These are phyloP conservation scores for Helleia helle DNA, from an alignment of 2,888 invertebrate genomes.

Conservation along the genomic window DNA sequence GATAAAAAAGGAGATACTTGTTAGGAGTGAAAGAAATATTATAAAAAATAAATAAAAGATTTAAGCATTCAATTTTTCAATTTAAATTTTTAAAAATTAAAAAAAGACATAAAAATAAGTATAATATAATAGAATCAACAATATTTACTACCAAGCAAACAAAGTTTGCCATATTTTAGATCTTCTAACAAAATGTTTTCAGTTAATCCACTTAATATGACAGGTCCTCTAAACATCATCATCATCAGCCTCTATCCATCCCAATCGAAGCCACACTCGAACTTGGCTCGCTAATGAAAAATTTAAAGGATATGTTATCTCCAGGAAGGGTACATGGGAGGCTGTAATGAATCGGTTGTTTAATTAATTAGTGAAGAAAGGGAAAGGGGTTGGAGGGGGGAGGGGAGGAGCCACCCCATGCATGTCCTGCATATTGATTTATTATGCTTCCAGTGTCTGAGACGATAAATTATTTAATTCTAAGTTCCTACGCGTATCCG, in stretches of 20 bases:
- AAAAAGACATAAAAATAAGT: too few relatives aligned
- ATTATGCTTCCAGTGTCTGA: constrained; percentile 56
- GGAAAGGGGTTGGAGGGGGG: constrained; percentile 33
- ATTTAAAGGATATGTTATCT: constrained; percentile 35
- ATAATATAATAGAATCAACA: too few relatives aligned
- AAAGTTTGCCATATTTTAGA: too few relatives aligned
- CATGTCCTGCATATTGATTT: constrained; percentile 73
- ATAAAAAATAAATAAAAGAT: too few relatives aligned
- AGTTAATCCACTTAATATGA: too few relatives aligned
- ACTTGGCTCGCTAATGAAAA: constrained; percentile 18
- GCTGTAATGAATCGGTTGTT: constrained; percentile 84
- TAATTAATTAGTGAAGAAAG: constrained; percentile 81
- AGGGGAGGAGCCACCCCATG: constrained; percentile 34
- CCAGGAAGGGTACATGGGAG: constrained; percentile 68
- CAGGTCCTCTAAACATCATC: too few relatives aligned
- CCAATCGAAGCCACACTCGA: background rate
- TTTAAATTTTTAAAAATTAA: too few relatives aligned
- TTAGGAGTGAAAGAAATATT: too few relatives aligned
- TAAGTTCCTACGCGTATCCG: constrained; percentile 56
- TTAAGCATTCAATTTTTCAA: too few relatives aligned
- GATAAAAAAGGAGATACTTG: too few relatives aligned
- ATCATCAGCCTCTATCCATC: background rate
- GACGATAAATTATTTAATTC: constrained; percentile 71
- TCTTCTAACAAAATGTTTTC: too few relatives aligned
- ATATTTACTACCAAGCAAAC: too few relatives aligned